These are phyloP conservation scores for Nesidiocoris tenuis DNA, from an alignment of 2,888 invertebrate species.

Conservation along the genomic window DNA sequence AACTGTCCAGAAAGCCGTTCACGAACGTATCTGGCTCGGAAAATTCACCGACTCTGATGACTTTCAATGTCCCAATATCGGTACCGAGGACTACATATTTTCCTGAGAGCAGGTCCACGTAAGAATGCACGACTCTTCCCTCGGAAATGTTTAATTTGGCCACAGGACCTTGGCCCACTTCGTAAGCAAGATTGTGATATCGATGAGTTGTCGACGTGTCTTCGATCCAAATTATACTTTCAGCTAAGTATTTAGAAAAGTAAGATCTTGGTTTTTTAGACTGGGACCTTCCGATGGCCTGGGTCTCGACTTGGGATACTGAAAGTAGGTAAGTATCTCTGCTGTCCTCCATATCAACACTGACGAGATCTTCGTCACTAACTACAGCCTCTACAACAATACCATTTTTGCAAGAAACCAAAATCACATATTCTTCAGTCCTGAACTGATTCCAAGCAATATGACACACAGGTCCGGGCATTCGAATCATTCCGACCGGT, in stretches of 20 bases:
- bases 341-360: background rate
- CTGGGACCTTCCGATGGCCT: background rate
- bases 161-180: background rate
- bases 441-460: constrained; percentile 64
- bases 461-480: constrained; percentile 64
- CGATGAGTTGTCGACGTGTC: background rate
- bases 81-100: constrained; percentile 51
- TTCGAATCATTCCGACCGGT: constrained; percentile 68
- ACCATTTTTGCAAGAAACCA: constrained; percentile 13
- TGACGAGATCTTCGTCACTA: background rate
- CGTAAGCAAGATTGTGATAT: constrained; percentile 7
- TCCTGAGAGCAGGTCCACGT: background rate
- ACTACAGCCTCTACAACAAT: background rate
- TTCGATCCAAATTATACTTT: constrained; percentile 11
- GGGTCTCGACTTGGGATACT: background rate
- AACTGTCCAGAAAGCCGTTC: constrained; percentile 57
- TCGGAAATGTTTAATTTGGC: constrained; percentile 22
- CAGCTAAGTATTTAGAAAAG: background rate
- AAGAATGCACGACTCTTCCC: constrained; percentile 1
- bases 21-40: constrained; percentile 55
- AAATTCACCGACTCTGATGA: constrained; percentile 54
- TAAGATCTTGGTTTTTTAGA: background rate
- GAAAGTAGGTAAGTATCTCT: constrained; percentile 1
- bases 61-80: constrained; percentile 62
- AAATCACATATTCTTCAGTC: background rate